Evolutionary conservation across 2,113 vertebrate species (phyloP), one percentile per base, ranked within the genome.

Genomic region (Poeciliopsis retropinna): DNA sequence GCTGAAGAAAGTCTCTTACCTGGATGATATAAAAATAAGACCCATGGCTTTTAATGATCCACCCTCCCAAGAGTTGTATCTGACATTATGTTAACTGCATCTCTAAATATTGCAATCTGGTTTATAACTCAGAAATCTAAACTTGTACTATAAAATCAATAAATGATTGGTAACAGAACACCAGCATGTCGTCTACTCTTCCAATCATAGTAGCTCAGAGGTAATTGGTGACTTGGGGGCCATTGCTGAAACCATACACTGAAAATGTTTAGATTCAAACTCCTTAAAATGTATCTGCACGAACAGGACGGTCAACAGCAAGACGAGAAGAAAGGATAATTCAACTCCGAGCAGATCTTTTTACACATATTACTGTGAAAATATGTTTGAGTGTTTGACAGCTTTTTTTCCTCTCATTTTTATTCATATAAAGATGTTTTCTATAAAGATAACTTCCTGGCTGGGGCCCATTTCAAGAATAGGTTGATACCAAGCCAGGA

Each of bases 271-370:
- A 6, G 27, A 28, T 71, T 47, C 17, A 47, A 47, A 47, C 17
- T 19, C 17, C 5, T 70, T 60, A 12, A 60, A 22, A 34, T 17
- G 30, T 12, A 9, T 39, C 34, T 72, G 61, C 41, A 27, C 5
- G 25, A 63, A 47, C 44, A 54, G 57, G 63, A 81, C 67, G 39
- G 57, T 71, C 32, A 60, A 86, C 73, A 67, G 82, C 69, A 70
- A 67, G 63, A 65, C 14, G 41, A 68, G 60, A 76, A 27, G 32
- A 51, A 19, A 64, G 62, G 57, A 54, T 19, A 73, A n/a, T 29
- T 25, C 3, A 1, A 1, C 8, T 37, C 17, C 5, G 1, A 5
- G 41, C 28, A 64, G 37, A 37, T 44, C 60, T 63, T 72, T 19
- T 12, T 37, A 6, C 6, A 47, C 62, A 2, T 5, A 32, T 69